Conservation (phyloP, 2,888 invertebrate genomes). For the Acronicta leporina region DNA sequence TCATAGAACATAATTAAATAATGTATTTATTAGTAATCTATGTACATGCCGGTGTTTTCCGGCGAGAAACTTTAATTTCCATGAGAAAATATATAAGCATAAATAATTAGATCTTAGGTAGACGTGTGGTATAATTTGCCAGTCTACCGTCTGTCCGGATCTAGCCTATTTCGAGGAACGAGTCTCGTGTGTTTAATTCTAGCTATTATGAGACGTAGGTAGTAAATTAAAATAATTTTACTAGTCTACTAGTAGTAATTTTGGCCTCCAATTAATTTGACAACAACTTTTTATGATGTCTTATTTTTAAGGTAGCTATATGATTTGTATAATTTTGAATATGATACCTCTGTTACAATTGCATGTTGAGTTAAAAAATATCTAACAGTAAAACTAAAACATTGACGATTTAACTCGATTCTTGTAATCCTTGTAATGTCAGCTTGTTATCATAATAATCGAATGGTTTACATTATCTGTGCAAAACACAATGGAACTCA, state of each 20-base stretch:
- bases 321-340: not conserved
- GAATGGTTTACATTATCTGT: conserved; percentile 70
- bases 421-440: conserved; percentile 59
- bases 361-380: not conserved
- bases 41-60: conserved; percentile 27
- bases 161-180: conserved; percentile 26
- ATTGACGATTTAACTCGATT: conserved; percentile 51
- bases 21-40: conserved; percentile 39
- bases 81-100: conserved; percentile 56
- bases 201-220: conserved; percentile 28
- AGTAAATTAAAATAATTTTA: conserved; percentile 13
- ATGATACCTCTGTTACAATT: too few relatives aligned
- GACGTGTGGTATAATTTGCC: conserved; percentile 34
- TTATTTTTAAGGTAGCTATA: conserved; percentile 6
- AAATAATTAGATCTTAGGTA: conserved; percentile 37
- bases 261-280: conserved; percentile 3
- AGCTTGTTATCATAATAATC: conserved; percentile 70
- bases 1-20: conserved; percentile 32
- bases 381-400: conserved; percentile 26
- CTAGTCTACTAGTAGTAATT: too few relatives aligned
- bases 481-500: conserved; percentile 72
- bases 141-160: conserved; percentile 24
- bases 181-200: conserved; percentile 37
- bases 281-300: conserved; percentile 17
- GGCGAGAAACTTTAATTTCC: conserved; percentile 44